phyloP scores from a whole-genome alignment of 2,113 vertebrate species.

The Pygathrix nemaeus region DNA sequence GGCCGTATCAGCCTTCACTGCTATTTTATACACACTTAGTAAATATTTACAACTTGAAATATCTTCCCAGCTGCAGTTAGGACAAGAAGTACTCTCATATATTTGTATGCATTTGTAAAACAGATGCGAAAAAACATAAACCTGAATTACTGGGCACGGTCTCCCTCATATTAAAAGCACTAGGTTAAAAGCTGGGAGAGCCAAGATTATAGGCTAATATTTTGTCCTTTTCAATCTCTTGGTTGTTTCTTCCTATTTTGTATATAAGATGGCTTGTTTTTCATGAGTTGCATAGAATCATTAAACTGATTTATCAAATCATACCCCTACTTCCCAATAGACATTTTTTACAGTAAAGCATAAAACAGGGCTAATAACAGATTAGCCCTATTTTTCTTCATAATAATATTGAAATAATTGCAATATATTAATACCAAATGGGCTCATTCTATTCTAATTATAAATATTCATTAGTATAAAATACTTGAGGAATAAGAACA shows the following conservation, averaged over 20 bases:
- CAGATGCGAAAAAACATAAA: slow-evolving; percentile 48
- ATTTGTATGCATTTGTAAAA: not conserved
- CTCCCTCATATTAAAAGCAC: not conserved
- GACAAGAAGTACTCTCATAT: slow-evolving; percentile 22
- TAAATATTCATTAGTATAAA: not conserved
- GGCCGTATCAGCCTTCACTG: not conserved
- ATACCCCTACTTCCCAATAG: not conserved
- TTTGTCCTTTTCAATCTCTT: not conserved
- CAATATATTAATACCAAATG: not conserved
- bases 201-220: not conserved
- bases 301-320: not conserved
- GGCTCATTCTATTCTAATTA: not conserved
- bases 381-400: not conserved
- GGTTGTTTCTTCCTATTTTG: not conserved
- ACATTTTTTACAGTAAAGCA: not conserved
- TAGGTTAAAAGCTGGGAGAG: not conserved
- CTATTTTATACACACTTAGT: not conserved
- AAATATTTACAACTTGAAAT: slow-evolving; percentile 61
- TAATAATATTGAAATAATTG: not conserved
- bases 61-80: slow-evolving; percentile 32
- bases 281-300: not conserved
- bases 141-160: not conserved
- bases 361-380: not conserved
- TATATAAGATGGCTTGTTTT: not conserved
- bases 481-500: not conserved